These are phyloP conservation scores for Hyles euphorbiae DNA, from an alignment of 1,140 invertebrate species.

Conservation along the genomic window DNA sequence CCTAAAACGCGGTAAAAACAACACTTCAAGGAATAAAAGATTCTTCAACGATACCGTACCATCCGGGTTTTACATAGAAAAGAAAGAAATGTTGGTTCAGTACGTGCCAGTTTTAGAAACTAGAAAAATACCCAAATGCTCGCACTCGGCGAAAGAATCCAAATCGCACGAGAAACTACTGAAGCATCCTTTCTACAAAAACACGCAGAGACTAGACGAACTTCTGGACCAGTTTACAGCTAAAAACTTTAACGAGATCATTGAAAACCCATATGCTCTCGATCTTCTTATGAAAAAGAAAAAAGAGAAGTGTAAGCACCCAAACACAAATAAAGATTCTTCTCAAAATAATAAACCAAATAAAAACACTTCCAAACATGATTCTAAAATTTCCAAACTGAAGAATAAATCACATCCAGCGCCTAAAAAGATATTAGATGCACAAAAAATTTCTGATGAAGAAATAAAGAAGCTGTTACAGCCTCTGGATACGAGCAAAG, in stretches of 20 bases:
- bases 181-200: constrained; percentile 51
- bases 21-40: constrained; percentile 16
- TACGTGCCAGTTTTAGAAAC: constrained; percentile 28
- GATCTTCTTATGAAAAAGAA: constrained; percentile 12
- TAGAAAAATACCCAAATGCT: constrained; percentile 42
- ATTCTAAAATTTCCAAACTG: too few species aligned
- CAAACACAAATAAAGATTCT: not conserved
- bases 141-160: constrained; percentile 33
- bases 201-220: constrained; percentile 45
- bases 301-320: constrained; percentile 7
- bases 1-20: not conserved
- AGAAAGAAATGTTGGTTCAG: constrained; percentile 35
- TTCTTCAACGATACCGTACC: constrained; percentile 13
- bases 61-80: constrained; percentile 36
- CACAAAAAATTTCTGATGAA: too few species aligned
- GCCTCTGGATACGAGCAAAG: too few species aligned
- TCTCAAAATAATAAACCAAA: too few species aligned
- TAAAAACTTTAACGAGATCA: constrained; percentile 25
- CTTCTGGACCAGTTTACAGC: constrained; percentile 31
- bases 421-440: too few species aligned
- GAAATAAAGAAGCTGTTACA: too few species aligned
- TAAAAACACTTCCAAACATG: too few species aligned
- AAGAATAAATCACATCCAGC: too few species aligned
- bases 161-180: constrained; percentile 41
- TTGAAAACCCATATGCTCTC: constrained; percentile 20